Conservation (phyloP, 2,888 invertebrate species). For the Cheilosia vulpina region DNA sequence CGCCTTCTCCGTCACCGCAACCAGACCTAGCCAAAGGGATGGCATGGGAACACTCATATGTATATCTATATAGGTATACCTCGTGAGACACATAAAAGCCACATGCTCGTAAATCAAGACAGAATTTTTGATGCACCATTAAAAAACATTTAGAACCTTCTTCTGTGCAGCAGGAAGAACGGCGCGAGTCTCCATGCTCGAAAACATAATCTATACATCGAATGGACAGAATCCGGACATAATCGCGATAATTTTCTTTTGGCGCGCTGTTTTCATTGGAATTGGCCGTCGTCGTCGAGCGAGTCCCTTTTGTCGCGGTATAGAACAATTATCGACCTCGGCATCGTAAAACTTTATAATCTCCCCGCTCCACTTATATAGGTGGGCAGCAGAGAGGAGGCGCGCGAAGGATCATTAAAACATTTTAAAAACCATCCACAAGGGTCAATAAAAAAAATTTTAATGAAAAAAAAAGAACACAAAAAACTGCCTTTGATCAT, state of each 20-base stretch:
- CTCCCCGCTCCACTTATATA: conserved; percentile 56
- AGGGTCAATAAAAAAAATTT: conserved; percentile 56
- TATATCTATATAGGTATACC: conserved; percentile 29
- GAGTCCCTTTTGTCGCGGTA: conserved; percentile 62
- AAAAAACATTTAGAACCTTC: conserved; percentile 62
- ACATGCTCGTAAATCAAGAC: conserved; percentile 70
- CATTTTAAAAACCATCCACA: conserved; percentile 61
- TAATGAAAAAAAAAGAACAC: too few relatives aligned
- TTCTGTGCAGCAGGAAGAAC: conserved; percentile 41
- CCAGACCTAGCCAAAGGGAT: conserved; percentile 21
- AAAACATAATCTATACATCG: conserved; percentile 62
- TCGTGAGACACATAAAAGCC: conserved; percentile 67
- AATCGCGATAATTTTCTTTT: conserved; percentile 69
- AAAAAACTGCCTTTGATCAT: conserved; percentile 63
- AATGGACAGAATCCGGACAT: conserved; percentile 72
- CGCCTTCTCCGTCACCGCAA: conserved; percentile 50
- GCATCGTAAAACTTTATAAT: conserved; percentile 71
- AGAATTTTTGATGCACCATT: conserved; percentile 71
- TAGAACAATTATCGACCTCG: conserved; percentile 71
- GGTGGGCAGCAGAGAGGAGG: conserved; percentile 5
- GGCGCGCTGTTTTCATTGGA: conserved; percentile 62
- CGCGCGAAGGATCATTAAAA: conserved; percentile 70
- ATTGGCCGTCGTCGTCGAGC: conserved; percentile 25
- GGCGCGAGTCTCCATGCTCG: conserved; percentile 1
- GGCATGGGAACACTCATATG: neutral